Conservation (phyloP, 2,888 invertebrate species). For the Loripinus fragilis region DNA sequence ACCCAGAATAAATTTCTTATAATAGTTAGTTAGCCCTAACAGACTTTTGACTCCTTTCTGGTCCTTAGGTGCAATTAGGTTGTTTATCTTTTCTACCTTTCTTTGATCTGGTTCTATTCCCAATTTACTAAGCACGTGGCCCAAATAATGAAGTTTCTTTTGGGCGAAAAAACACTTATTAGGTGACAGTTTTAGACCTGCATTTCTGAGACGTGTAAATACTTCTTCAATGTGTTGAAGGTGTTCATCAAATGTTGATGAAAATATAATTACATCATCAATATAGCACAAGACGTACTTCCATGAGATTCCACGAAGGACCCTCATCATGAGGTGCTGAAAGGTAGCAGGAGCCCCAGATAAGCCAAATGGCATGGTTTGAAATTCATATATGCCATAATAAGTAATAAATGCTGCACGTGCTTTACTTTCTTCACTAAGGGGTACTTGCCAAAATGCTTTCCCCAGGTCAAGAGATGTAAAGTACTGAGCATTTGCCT, state of each 20-base stretch:
- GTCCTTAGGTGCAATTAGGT: constrained; percentile 40
- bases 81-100: constrained; percentile 44
- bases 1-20: constrained; percentile 39
- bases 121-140: constrained; percentile 41
- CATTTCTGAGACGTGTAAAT: constrained; percentile 26
- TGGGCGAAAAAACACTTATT: constrained; percentile 28
- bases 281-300: constrained; percentile 46
- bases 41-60: constrained; percentile 49
- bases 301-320: constrained; percentile 33
- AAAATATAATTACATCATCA: constrained; percentile 42
- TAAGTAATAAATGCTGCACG: constrained; percentile 51
- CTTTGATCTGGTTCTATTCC: constrained; percentile 44
- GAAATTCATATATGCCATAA: constrained; percentile 43
- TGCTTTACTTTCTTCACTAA: constrained; percentile 32
- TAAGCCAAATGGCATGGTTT: constrained; percentile 43
- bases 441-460: constrained; percentile 52
- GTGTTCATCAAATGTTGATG: constrained; percentile 31
- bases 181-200: constrained; percentile 37
- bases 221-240: constrained; percentile 33
- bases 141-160: constrained; percentile 44
- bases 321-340: constrained; percentile 41
- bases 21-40: constrained; percentile 58
- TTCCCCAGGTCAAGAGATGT: constrained; percentile 46
- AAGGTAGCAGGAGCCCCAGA: constrained; percentile 36
- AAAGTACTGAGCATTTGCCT: constrained; percentile 44